Evolutionary conservation across 1,140 invertebrate species (phyloP).

Genomic region (Drepana arcuata): DNA sequence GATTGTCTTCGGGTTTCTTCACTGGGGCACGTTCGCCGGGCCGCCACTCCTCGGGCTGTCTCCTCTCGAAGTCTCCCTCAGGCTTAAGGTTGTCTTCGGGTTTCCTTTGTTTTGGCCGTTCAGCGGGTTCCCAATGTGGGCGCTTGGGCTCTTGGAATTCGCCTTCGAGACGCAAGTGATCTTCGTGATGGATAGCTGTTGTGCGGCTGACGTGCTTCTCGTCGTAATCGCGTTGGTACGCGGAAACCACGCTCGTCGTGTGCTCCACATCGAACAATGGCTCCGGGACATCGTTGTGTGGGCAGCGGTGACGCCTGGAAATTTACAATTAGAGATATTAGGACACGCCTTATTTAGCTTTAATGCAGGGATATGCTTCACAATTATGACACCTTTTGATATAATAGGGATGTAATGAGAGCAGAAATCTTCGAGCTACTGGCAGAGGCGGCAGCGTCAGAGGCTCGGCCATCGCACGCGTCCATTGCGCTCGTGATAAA

Average conservation of each 20-base stretch:
- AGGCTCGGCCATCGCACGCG: constrained; percentile 49
- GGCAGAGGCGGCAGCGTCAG: constrained; percentile 53
- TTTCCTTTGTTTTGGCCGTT: constrained; percentile 62
- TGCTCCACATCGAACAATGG: constrained; percentile 72
- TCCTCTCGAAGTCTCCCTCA: constrained; percentile 68
- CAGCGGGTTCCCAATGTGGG: constrained; percentile 70
- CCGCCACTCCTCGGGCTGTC: constrained; percentile 72
- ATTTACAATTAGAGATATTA: no score
- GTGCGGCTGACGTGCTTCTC: constrained; percentile 75
- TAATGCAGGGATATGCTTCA: no score
- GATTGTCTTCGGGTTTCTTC: constrained; percentile 70
- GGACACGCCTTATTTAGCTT: no score
- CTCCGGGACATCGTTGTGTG: constrained; percentile 75
- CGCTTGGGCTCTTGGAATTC: constrained; percentile 72
- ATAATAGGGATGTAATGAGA: constrained; percentile 51
- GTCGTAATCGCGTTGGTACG: constrained; percentile 77
- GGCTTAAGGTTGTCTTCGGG: constrained; percentile 67
- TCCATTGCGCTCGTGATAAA: constrained; percentile 35
- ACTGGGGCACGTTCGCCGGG: constrained; percentile 71
- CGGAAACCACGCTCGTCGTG: constrained; percentile 73
- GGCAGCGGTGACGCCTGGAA: constrained; percentile 76
- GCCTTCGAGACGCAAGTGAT: constrained; percentile 75
- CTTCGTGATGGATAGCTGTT: constrained; percentile 68
- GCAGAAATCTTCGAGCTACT: constrained; percentile 30
- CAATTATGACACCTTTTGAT: constrained; percentile 37